Percentiles rank a stretch among this genome's conserved stretches.
These are phyloP conservation scores for Micrasema longulum DNA, from an alignment of 1,140 invertebrate genomes.

Conservation along the genomic window DNA sequence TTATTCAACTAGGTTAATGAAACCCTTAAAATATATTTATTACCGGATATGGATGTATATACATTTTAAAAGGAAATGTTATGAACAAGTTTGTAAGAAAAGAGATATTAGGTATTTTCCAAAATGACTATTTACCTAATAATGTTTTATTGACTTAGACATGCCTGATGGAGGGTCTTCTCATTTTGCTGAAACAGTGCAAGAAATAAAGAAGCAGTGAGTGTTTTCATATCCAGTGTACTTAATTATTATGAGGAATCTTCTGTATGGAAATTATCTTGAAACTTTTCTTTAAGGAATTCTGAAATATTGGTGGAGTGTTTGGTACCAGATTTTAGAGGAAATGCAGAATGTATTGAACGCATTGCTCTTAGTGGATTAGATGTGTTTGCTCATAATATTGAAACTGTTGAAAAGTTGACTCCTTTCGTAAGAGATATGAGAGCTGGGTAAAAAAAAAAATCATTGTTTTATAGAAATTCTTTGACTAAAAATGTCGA, in stretches of 20 bases:
- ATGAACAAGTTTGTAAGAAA: no score
- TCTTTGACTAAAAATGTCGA: no score
- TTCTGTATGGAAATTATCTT: neutral
- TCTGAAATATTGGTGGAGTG: conserved; percentile 94
- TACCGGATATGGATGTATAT: no score
- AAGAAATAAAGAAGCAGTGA: conserved; percentile 79
- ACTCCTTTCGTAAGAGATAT: conserved; percentile 93
- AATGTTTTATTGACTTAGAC: conserved; percentile 68
- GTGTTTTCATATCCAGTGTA: conserved; percentile 50
- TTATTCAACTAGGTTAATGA: no score
- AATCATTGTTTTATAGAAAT: neutral
- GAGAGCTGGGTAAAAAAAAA: conserved; percentile 73
- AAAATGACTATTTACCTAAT: conserved; percentile 6
- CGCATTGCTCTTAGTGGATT: conserved; percentile 85
- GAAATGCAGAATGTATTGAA: conserved; percentile 81
- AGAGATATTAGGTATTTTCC: conserved; percentile 9
- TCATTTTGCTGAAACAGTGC: conserved; percentile 93
- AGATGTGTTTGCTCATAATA: conserved; percentile 97
- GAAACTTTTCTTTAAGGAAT: conserved; percentile 71
- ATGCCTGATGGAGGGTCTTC: conserved; percentile 89
- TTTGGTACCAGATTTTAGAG: conserved; percentile 95
- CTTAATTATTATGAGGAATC: no score
- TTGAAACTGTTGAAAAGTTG: conserved; percentile 93
- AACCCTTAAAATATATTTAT: no score
- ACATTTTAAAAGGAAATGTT: no score